Evolutionary conservation across 2,113 vertebrate species (phyloP).

Genomic region (Butorides virescens): DNA sequence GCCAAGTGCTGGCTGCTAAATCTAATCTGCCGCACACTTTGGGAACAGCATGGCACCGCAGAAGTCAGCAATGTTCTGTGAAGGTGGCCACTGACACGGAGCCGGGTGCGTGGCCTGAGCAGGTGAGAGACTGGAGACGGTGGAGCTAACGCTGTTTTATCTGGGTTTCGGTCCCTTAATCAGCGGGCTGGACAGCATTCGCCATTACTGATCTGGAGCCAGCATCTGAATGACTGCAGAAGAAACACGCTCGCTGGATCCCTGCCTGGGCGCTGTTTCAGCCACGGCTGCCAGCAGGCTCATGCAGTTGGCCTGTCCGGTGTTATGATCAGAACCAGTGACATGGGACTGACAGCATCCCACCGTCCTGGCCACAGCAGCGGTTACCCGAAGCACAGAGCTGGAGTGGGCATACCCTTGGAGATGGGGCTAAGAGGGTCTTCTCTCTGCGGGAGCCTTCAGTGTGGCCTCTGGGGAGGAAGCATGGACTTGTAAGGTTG

Average conservation of each 20-base stretch:
- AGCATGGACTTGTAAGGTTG: neutral
- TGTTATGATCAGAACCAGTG: neutral
- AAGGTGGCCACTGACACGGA: neutral
- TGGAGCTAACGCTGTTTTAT: neutral
- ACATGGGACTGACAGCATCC: neutral
- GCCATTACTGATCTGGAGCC: neutral
- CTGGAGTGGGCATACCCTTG: neutral
- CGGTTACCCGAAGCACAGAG: neutral
- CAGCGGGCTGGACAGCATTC: neutral
- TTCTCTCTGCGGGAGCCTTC: neutral
- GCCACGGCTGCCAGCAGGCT: neutral
- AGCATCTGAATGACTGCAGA: neutral
- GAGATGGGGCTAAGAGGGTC: neutral
- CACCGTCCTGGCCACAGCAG: neutral
- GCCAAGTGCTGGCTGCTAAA: neutral
- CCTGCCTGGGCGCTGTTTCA: slow-evolving; percentile 13
- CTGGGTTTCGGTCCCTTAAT: neutral
- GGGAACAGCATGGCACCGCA: neutral
- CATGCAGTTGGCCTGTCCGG: neutral
- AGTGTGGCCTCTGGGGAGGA: neutral
- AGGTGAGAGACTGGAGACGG: neutral
- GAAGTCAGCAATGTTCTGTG: neutral
- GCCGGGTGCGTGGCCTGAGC: neutral
- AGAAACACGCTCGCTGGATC: neutral
- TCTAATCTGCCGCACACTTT: neutral